Evolutionary conservation across 2,113 vertebrate genomes (phyloP).

Genomic region (Pterocles orientalis): DNA sequence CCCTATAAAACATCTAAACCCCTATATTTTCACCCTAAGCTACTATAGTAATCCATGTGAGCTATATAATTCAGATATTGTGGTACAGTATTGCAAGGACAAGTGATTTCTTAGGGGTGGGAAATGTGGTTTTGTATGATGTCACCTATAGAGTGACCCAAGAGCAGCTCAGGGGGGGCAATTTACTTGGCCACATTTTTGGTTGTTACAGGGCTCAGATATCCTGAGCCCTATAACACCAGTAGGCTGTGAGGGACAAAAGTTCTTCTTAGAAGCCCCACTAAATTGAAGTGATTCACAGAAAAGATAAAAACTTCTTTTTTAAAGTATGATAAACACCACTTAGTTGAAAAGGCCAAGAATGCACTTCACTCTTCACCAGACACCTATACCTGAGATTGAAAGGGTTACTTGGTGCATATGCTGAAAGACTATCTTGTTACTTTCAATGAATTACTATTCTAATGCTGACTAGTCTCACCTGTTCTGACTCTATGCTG

Average conservation of each 20-base stretch:
- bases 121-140: background rate
- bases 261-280: background rate
- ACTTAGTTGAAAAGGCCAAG: background rate
- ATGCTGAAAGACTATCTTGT: background rate
- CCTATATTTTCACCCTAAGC: background rate
- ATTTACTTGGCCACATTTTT: background rate
- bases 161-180: background rate
- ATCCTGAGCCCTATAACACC: background rate
- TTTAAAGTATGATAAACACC: background rate
- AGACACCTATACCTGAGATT: background rate
- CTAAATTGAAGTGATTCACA: background rate
- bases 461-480: background rate
- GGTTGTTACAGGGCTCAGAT: no score
- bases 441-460: background rate
- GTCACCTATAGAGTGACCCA: background rate
- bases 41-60: background rate
- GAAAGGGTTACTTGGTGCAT: background rate
- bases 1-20: background rate
- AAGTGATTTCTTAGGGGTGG: background rate
- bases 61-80: background rate
- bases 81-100: background rate
- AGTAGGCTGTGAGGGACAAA: background rate
- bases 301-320: background rate
- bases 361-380: background rate
- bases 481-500: conserved; percentile 75